A percentile compares a stretch with the other conserved stretches of the same genome.
Evolutionary conservation across 2,113 vertebrate genomes (phyloP).

Genomic region (Rhegmatorhina hoffmannsi): DNA sequence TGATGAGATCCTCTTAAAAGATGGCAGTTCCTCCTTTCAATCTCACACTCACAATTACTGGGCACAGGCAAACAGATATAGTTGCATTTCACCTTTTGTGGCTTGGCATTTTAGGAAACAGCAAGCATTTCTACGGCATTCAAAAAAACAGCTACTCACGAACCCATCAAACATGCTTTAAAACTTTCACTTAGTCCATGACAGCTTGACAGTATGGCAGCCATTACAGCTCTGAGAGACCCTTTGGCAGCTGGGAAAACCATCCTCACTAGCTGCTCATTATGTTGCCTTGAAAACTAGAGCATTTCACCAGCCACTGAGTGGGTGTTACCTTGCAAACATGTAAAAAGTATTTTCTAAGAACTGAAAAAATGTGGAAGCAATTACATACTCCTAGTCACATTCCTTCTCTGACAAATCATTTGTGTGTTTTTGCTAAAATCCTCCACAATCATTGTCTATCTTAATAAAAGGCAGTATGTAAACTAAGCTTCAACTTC

Average conservation of each 20-base stretch:
- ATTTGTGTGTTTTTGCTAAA: not conserved
- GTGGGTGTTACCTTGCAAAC: not conserved
- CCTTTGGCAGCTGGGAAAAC: not conserved
- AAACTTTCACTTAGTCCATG: not conserved
- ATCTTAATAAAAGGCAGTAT: not conserved
- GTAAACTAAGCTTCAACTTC: not conserved
- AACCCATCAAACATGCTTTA: not conserved
- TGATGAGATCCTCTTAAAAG: not conserved
- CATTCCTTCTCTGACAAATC: not conserved
- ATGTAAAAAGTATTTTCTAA: not conserved
- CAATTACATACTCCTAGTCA: not conserved
- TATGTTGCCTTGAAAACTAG: not conserved
- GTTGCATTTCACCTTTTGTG: not conserved
- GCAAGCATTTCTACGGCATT: not conserved
- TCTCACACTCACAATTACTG: not conserved
- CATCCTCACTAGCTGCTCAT: slow-evolving; percentile 18
- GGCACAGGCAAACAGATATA: not conserved
- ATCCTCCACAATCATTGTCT: not conserved
- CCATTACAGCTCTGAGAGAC: not conserved
- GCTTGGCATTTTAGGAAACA: not conserved
- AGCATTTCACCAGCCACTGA: not conserved
- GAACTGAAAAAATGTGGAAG: not conserved
- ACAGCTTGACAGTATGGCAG: slow-evolving; percentile 40
- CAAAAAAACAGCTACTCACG: not conserved
- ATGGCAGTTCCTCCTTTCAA: not conserved